Evolutionary conservation across 2,888 invertebrate species (phyloP).

Genomic region (Parnassius mnemosyne): DNA sequence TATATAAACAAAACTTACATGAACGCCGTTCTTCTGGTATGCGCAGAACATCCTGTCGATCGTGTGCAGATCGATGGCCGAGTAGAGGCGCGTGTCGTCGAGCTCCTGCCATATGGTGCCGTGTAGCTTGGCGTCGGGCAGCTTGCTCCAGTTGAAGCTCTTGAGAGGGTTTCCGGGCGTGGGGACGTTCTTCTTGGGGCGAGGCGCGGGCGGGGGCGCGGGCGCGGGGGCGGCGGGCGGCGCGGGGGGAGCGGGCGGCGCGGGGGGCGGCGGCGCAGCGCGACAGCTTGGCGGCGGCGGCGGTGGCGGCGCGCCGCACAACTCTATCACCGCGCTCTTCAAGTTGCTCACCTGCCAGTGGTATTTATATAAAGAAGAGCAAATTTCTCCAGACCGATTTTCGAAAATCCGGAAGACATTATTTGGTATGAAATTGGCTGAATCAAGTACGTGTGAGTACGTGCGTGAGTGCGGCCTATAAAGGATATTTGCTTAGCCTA

Average conservation of each 20-base stretch:
- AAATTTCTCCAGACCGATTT: background rate
- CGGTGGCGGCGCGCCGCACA: constrained; percentile 65
- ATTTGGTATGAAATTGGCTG: too few species aligned
- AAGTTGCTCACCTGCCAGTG: constrained; percentile 69
- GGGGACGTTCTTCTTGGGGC: constrained; percentile 92
- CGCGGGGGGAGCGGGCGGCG: constrained; percentile 81
- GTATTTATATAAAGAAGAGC: background rate
- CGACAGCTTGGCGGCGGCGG: constrained; percentile 68
- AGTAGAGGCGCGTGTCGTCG: constrained; percentile 95
- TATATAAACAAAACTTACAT: constrained; percentile 68
- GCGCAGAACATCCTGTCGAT: constrained; percentile 97
- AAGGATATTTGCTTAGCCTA: too few species aligned
- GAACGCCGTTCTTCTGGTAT: constrained; percentile 94
- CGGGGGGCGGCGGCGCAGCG: constrained; percentile 72
- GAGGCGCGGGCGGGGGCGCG: constrained; percentile 78
- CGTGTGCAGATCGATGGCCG: constrained; percentile 92
- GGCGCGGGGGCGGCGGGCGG: constrained; percentile 79
- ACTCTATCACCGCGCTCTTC: constrained; percentile 70
- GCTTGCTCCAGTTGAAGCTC: constrained; percentile 98
- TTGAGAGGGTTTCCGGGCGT: constrained; percentile 95
- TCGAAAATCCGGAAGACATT: too few species aligned
- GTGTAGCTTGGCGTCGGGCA: constrained; percentile 93
- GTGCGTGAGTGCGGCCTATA: too few species aligned
- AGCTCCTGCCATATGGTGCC: constrained; percentile 98
- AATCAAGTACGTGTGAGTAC: too few species aligned